Conservation (phyloP, 2,888 invertebrate species). For the Caenorhabditis sulstoni region DNA sequence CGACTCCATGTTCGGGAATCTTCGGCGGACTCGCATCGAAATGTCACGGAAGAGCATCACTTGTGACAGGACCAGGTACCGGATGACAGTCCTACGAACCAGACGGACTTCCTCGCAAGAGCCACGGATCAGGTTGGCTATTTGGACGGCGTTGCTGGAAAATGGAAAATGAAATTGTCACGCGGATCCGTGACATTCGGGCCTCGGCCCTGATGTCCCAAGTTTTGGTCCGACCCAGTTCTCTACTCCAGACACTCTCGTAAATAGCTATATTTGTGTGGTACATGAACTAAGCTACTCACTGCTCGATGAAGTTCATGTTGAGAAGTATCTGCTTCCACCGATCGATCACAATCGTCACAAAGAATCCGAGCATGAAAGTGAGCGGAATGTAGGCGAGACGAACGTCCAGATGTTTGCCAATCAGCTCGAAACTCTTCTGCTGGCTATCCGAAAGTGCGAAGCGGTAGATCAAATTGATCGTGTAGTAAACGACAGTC, state of each 20-base stretch:
- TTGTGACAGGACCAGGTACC: conserved; percentile 72
- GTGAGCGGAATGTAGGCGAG: conserved; percentile 71
- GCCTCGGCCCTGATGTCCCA: too few relatives aligned
- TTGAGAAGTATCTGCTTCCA: conserved; percentile 71
- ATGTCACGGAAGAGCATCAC: conserved; percentile 64
- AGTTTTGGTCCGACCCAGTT: too few relatives aligned
- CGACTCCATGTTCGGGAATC: conserved; percentile 62
- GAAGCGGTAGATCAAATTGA: conserved; percentile 41
- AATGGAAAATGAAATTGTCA: too few relatives aligned
- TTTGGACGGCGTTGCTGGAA: conserved; percentile 62
- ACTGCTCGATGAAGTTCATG: conserved; percentile 74
- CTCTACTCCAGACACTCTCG: too few relatives aligned
- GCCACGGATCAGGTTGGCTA: conserved; percentile 58
- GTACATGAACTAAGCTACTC: too few relatives aligned
- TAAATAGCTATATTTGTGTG: too few relatives aligned
- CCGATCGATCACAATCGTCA: conserved; percentile 69
- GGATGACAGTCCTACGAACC: conserved; percentile 63
- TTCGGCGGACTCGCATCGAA: conserved; percentile 52
- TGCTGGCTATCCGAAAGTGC: conserved; percentile 10
- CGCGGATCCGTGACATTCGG: too few relatives aligned
- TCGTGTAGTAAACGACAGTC: conserved; percentile 18
- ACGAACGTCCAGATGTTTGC: conserved; percentile 45
- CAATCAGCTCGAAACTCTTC: conserved; percentile 35
- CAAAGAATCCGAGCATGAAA: conserved; percentile 76
- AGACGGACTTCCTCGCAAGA: conserved; percentile 47